Conservation (phyloP, 2,888 invertebrate genomes). For the Sarcophaga subvicina region DNA sequence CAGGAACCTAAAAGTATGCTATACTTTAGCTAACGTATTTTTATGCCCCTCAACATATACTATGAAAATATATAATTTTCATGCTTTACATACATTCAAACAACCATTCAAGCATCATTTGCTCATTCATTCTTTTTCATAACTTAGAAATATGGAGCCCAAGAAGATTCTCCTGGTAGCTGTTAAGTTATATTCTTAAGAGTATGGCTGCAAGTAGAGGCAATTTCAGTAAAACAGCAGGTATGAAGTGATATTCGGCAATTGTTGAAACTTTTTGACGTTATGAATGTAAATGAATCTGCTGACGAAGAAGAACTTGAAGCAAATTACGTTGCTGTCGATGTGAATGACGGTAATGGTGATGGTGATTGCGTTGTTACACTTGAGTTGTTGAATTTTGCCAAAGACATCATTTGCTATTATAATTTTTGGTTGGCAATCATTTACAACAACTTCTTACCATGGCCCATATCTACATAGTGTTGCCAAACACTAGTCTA, state of each 20-base stretch:
- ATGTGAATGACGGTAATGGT: constrained; percentile 3
- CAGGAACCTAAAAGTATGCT: constrained; percentile 41
- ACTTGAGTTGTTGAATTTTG: constrained; percentile 12
- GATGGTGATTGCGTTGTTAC: constrained; percentile 3
- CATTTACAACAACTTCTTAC: constrained; percentile 10
- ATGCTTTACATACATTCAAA: not conserved
- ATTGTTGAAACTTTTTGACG: constrained; percentile 51
- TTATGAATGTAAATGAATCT: constrained; percentile 34
- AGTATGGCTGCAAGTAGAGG: not conserved
- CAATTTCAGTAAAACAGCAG: not conserved
- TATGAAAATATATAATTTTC: too few species aligned
- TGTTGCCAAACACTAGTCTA: not conserved
- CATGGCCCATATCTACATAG: not conserved
- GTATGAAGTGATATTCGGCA: constrained; percentile 18
- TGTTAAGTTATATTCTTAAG: constrained; percentile 6
- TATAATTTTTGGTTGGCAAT: constrained; percentile 28
- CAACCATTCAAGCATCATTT: constrained; percentile 19
- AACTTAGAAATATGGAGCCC: constrained; percentile 9
- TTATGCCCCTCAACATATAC: constrained; percentile 9
- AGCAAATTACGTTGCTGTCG: constrained; percentile 14
- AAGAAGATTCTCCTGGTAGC: not conserved
- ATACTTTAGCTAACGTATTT: constrained; percentile 48
- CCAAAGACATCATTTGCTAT: not conserved
- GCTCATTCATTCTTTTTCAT: constrained; percentile 23
- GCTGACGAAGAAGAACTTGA: constrained; percentile 1